Base-by-base conservation (phyloP, 2,888 invertebrate genomes). In the Brachypterus glaber region DNA sequence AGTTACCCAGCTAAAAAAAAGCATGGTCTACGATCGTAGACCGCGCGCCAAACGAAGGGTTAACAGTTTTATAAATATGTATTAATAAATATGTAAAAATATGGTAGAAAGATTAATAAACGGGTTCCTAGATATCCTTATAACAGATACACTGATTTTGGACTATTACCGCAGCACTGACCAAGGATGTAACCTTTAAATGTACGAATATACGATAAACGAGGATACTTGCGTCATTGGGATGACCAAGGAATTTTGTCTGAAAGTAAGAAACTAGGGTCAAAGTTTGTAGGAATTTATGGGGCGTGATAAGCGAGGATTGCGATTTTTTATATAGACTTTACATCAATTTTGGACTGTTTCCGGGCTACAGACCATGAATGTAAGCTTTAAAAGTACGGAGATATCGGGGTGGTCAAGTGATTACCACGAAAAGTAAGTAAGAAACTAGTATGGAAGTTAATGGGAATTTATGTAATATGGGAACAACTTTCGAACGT, bases 221-320 rank as follows among this genome's bases (percentile, higher is more conserved):
- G 86, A 89, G 59, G 91, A 92, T 57, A 85, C 87, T 0, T 92
- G 91, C 57, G 90, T 89, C 7, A 81, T 92, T 35, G 91, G 85
- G 4, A 81, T 92, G 77, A 77, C 84, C 2, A 88, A 87, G 65
- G 88, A 88, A 46, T 90, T 90, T 60, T 86, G 86, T 27, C 66
- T 90, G 32, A 87, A 84, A 75, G 85, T 43, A n/a, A n/a, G n/a
- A n/a, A n/a, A n/a, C n/a, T n/a, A n/a, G n/a, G n/a, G n/a, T n/a
- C n/a, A n/a, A n/a, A n/a, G n/a, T n/a, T n/a, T n/a, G n/a, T n/a
- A n/a, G n/a, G n/a, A n/a, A n/a, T n/a, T n/a, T n/a, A n/a, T n/a
- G n/a, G n/a, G n/a, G n/a, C n/a, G n/a, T n/a, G n/a, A n/a, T n/a
- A n/a, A n/a, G n/a, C n/a, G n/a, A n/a, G n/a, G n/a, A n/a, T n/a